These are phyloP conservation scores for Hirudo medicinalis DNA, from an alignment of 1,140 invertebrate species.

Conservation along the genomic window DNA sequence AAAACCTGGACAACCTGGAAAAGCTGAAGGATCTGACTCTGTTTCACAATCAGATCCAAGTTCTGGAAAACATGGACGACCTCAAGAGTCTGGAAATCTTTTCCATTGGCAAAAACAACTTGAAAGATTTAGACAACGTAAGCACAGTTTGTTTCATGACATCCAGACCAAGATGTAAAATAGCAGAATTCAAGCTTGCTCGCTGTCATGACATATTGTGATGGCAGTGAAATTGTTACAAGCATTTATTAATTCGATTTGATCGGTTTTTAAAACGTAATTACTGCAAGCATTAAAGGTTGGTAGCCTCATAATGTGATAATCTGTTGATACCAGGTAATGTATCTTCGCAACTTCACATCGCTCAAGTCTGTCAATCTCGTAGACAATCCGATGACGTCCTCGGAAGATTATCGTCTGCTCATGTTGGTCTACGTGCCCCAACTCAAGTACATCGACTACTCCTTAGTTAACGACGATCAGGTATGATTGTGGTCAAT, in stretches of 20 bases:
- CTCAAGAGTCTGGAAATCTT: conserved; percentile 57
- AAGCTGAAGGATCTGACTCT: conserved; percentile 40
- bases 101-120: conserved; percentile 66
- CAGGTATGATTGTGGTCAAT: conserved; percentile 27
- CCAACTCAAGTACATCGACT: conserved; percentile 64
- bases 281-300: too few species aligned
- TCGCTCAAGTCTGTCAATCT: conserved; percentile 62
- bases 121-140: conserved; percentile 59
- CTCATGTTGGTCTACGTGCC: conserved; percentile 59
- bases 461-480: conserved; percentile 53
- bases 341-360: conserved; percentile 61
- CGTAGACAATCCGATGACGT: conserved; percentile 60
- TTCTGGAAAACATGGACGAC: conserved; percentile 40
- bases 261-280: too few species aligned
- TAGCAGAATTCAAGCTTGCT: background rate
- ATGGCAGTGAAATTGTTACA: too few species aligned
- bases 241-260: too few species aligned
- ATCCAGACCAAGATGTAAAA: too few species aligned
- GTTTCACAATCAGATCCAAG: conserved; percentile 40
- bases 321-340: conserved; percentile 45
- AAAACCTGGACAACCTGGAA: conserved; percentile 40
- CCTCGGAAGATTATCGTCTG: conserved; percentile 46
- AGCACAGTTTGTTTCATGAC: conserved; percentile 25
- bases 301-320: too few species aligned
- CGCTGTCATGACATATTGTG: too few species aligned